phyloP scores from a whole-genome alignment of 2,888 invertebrate species.

The Microplitis deprimator region DNA sequence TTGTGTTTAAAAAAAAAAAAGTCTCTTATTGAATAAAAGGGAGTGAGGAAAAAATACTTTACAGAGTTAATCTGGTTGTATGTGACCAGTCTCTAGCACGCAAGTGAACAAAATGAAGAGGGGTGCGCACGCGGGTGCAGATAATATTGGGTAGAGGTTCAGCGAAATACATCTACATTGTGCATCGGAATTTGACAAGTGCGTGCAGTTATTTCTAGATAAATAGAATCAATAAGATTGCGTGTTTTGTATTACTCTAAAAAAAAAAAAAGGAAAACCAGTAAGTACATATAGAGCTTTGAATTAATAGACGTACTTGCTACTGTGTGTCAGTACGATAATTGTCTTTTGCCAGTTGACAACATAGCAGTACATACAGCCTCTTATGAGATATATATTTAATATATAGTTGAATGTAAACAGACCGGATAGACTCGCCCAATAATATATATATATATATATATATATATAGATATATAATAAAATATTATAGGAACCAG shows the following conservation, averaged over 20 bases:
- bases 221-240: slow-evolving; percentile 40
- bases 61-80: not conserved
- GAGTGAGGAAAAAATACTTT: slow-evolving; percentile 1
- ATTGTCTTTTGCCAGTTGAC: not conserved
- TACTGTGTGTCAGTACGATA: not conserved
- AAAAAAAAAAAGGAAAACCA: slow-evolving; percentile 27
- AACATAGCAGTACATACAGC: not conserved
- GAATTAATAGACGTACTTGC: not conserved
- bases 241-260: slow-evolving; percentile 24
- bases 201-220: slow-evolving; percentile 37
- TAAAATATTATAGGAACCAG: not conserved
- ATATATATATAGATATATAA: not conserved
- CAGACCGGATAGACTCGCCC: slow-evolving; percentile 35
- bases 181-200: slow-evolving; percentile 40
- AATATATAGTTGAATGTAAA: not conserved
- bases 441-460: slow-evolving; percentile 4
- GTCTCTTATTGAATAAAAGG: not conserved
- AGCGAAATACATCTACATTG: slow-evolving; percentile 15
- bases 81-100: not conserved
- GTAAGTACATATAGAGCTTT: not conserved
- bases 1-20: not conserved
- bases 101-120: slow-evolving; percentile 11
- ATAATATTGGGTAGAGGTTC: not conserved
- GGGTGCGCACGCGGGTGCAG: slow-evolving; percentile 15
- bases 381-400: not conserved